Base-by-base conservation (phyloP, 2,113 vertebrate species). In the Dromiciops gliroides region DNA sequence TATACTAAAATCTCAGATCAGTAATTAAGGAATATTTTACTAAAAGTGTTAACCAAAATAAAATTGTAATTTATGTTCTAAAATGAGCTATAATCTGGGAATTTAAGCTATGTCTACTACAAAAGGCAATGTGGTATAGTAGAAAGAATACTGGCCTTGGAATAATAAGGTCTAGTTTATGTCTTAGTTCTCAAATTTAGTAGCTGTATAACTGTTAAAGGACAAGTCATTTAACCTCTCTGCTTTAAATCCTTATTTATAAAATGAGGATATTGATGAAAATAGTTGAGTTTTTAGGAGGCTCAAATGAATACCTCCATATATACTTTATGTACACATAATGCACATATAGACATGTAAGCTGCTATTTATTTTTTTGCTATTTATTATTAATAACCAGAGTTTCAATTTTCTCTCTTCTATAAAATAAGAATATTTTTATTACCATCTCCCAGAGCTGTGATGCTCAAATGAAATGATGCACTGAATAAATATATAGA, bases 11-110 rank as follows among this genome's bases (percentile, higher is more conserved):
- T 89, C 91, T 83, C 90, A 95, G 48, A 90, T 8, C 92, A 49
- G 51, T 44, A 96, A 51, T 9, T 2, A 24, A 96, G 56, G 31
- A 47, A 51, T 92, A 91, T 52, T 90, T 91, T 93, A 93, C 75
- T 93, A 48, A 37, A 95, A 94, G 97, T 28, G 89, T 23, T 51
- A 96, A 89, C 50, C 91, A 88, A 91, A 25, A 91, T 75, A 90
- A 91, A 92, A 95, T 75, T 75, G 44, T 90, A 14, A 94, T 26
- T 67, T 37, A 95, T 48, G 8, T 95, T 0, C 31, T 67, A 16
- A 83, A 83, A 89, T 48, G 90, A 95, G 93, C 44, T 91, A 94
- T 14, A 37, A 10, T 92, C 51, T 89, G 96, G 93, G 26, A 28
- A 93, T 90, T 91, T 91, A 2, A 94, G 56, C 6, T 22, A 92